Evolutionary conservation across 2,888 invertebrate species (phyloP).

Genomic region (Blera fallax): DNA sequence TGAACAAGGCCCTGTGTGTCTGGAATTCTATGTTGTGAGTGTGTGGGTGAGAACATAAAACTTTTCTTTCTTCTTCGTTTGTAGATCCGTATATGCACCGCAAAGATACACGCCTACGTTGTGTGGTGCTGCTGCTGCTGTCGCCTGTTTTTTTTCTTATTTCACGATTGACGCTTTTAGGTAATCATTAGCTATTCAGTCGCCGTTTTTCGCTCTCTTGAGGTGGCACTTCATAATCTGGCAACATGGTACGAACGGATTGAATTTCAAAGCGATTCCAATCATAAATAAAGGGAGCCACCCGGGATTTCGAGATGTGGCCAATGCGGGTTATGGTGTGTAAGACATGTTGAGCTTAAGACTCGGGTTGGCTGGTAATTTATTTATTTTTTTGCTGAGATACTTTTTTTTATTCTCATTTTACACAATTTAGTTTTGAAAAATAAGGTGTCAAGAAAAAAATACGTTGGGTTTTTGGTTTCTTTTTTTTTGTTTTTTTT

Average conservation of each 20-base stretch:
- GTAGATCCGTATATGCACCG: not conserved
- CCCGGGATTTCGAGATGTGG: constrained; percentile 52
- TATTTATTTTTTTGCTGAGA: not conserved
- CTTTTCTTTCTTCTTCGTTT: not conserved
- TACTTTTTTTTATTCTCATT: not conserved
- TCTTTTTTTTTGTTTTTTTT: constrained; percentile 9
- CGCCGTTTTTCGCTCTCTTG: constrained; percentile 56
- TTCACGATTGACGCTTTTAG: constrained; percentile 47
- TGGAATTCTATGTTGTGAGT: constrained; percentile 32
- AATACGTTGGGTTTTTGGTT: not conserved
- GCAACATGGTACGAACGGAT: constrained; percentile 59
- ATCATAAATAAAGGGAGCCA: constrained; percentile 62
- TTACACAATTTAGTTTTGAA: not conserved
- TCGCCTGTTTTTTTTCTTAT: constrained; percentile 20
- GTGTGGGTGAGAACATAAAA: constrained; percentile 48
- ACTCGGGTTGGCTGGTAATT: not conserved
- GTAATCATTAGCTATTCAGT: constrained; percentile 71
- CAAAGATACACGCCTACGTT: constrained; percentile 41
- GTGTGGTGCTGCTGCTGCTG: not conserved
- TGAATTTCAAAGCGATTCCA: constrained; percentile 64
- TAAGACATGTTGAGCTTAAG: not conserved
- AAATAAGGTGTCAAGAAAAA: not conserved
- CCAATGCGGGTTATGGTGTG: constrained; percentile 37
- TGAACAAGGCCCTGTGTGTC: constrained; percentile 30
- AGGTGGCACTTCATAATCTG: constrained; percentile 64